Conservation (phyloP, 2,113 vertebrate genomes). For the Diphyllodes magnificus region DNA sequence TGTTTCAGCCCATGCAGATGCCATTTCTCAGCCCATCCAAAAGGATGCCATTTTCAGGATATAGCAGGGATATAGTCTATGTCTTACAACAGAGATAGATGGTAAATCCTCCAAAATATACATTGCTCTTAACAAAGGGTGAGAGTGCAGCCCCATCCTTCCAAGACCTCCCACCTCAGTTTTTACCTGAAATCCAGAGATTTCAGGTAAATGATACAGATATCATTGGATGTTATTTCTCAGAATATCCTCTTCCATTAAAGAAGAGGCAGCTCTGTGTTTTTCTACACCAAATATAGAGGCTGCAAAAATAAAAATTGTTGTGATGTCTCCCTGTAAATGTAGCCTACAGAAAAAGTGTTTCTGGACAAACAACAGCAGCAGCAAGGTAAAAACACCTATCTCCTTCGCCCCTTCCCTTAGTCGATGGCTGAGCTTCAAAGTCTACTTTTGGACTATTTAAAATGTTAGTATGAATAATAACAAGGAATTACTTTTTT, state of each 20-base stretch:
- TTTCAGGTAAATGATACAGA: too few relatives aligned
- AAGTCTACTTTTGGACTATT: constrained; percentile 14
- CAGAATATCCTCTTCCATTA: neutral
- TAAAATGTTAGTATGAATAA: constrained; percentile 46
- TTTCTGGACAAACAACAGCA: neutral
- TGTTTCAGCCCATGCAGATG: neutral
- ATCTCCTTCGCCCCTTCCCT: neutral
- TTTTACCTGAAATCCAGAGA: neutral
- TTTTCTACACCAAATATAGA: neutral
- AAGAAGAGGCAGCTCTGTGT: neutral
- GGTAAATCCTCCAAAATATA: neutral
- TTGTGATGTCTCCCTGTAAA: neutral
- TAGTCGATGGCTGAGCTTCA: neutral
- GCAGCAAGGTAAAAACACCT: neutral
- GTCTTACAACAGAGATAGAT: neutral
- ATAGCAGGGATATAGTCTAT: neutral
- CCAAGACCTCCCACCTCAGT: neutral
- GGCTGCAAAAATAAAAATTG: neutral
- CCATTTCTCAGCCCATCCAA: neutral
- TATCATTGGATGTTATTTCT: neutral
- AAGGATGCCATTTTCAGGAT: neutral
- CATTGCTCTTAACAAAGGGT: neutral
- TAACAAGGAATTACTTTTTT: constrained; percentile 42
- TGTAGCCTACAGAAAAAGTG: neutral
- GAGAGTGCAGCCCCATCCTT: neutral